Evolutionary conservation across 2,888 invertebrate genomes (phyloP).

Genomic region (Leucophora obtusa): DNA sequence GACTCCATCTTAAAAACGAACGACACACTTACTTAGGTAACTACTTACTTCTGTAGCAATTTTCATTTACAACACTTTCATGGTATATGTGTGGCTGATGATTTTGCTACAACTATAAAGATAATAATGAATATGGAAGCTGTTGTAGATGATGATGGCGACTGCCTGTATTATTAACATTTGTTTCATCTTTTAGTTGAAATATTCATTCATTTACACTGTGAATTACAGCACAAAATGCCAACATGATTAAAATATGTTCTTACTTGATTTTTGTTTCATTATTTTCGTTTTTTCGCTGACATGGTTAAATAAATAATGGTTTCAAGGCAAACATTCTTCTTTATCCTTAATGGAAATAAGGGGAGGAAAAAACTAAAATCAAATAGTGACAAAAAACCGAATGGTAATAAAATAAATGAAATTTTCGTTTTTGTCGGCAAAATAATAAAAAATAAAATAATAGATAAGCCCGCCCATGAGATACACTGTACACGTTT

Average conservation of each 20-base stretch:
- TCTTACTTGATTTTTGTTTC: background rate
- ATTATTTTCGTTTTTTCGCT: background rate
- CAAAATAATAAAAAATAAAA: background rate
- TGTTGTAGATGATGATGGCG: background rate
- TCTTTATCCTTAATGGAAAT: background rate
- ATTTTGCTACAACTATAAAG: background rate
- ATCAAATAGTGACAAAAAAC: conserved; percentile 1
- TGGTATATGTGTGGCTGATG: too few species aligned
- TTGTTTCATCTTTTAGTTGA: background rate
- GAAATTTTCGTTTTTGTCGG: conserved; percentile 3
- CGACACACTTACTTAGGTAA: background rate
- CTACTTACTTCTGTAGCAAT: background rate
- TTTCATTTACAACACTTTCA: background rate
- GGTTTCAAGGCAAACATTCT: background rate
- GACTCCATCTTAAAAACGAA: background rate
- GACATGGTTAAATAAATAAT: conserved; percentile 5
- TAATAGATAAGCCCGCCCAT: too few species aligned
- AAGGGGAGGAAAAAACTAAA: background rate
- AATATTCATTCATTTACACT: background rate
- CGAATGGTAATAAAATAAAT: conserved; percentile 1
- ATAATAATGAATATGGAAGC: background rate
- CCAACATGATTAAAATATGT: background rate
- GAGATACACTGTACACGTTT: too few species aligned
- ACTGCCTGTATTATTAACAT: background rate
- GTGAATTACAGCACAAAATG: background rate